phyloP scores from a whole-genome alignment of 2,113 vertebrate genomes.

The Rutilus rutilus region DNA sequence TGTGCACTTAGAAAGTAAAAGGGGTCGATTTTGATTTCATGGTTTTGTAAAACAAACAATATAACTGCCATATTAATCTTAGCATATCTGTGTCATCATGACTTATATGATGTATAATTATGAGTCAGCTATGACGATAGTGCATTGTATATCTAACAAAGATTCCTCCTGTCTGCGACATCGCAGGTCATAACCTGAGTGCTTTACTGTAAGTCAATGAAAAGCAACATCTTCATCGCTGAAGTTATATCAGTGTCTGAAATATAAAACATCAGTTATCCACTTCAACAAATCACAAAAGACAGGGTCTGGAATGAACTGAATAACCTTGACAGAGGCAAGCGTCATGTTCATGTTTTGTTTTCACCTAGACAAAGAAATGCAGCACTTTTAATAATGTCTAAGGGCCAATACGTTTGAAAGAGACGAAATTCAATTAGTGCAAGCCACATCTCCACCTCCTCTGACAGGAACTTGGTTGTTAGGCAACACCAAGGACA shows the following conservation, averaged over 20 bases:
- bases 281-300: conserved; percentile 30
- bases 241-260: conserved; percentile 35
- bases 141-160: conserved; percentile 7
- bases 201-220: conserved; percentile 6
- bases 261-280: conserved; percentile 9
- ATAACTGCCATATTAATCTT: background rate
- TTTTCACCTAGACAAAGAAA: conserved; percentile 49
- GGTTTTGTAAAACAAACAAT: background rate
- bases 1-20: background rate
- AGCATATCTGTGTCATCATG: background rate
- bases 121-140: conserved; percentile 31
- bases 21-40: background rate
- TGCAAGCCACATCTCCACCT: conserved; percentile 59
- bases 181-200: conserved; percentile 18
- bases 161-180: background rate
- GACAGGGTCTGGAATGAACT: background rate
- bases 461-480: conserved; percentile 59
- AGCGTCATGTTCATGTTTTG: conserved; percentile 48
- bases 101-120: background rate
- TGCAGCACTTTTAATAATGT: conserved; percentile 44
- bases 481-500: conserved; percentile 79
- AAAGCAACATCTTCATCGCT: background rate
- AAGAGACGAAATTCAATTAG: conserved; percentile 67
- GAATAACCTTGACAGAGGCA: conserved; percentile 50
- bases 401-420: conserved; percentile 51